Conservation (phyloP, 2,888 invertebrate species). For the Globia sparganii region DNA sequence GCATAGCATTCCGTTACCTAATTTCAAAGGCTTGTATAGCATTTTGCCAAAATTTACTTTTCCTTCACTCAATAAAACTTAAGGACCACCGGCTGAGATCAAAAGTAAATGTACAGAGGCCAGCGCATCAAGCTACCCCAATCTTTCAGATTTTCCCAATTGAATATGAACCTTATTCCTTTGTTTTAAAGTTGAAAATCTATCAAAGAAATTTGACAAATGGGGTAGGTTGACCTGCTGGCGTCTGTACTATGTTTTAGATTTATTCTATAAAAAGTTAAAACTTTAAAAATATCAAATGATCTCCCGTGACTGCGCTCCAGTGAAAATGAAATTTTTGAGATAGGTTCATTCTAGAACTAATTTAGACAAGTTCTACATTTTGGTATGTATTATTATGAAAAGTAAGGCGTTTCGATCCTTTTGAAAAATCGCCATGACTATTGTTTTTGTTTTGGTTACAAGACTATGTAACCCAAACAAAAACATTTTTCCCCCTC, state of each 20-base stretch:
- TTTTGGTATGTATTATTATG: not conserved
- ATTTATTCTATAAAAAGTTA: conserved; percentile 9
- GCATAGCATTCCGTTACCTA: conserved; percentile 17
- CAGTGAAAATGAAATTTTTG: not conserved
- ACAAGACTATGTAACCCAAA: not conserved
- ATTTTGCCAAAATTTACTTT: not conserved
- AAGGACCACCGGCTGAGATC: not conserved
- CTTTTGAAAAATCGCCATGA: not conserved
- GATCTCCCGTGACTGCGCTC: conserved; percentile 14
- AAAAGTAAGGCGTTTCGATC: not conserved
- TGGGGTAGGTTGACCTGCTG: too few relatives aligned
- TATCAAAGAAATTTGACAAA: too few relatives aligned
- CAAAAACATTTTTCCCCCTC: conserved; percentile 2
- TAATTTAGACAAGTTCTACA: not conserved
- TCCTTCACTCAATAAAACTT: not conserved
- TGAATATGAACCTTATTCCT: too few relatives aligned
- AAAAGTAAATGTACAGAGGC: conserved; percentile 3
- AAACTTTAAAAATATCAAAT: conserved; percentile 24
- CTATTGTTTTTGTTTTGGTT: too few relatives aligned
- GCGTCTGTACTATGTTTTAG: conserved; percentile 8
- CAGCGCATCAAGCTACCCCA: too few relatives aligned
- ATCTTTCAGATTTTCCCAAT: too few relatives aligned
- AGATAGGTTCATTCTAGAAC: not conserved
- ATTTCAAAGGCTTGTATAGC: conserved; percentile 22
- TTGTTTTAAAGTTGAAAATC: too few relatives aligned